Evolutionary conservation across 35 echinoderm and acorn worm species (phyloP).

Genomic region (Ptychodera flava): DNA sequence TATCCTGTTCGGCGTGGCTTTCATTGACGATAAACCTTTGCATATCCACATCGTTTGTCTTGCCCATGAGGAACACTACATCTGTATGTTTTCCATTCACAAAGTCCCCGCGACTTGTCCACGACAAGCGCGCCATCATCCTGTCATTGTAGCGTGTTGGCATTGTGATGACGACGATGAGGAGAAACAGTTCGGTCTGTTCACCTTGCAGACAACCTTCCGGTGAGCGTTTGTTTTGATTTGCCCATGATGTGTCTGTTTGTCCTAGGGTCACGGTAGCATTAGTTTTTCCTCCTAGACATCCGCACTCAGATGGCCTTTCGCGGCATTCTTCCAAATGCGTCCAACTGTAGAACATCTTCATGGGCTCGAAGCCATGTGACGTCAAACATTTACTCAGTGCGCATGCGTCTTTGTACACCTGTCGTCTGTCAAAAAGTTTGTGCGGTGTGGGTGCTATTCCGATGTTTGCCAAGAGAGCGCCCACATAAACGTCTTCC

Average conservation of each 20-base stretch:
- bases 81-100: not conserved
- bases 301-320: not conserved
- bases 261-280: not conserved
- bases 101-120: not conserved
- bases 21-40: not conserved
- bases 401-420: not conserved
- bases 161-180: not conserved
- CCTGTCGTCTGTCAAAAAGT: not conserved
- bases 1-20: not conserved
- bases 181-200: not conserved
- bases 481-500: slow-evolving; percentile 57
- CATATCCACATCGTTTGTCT: not conserved
- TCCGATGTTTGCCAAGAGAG: not conserved
- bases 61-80: not conserved
- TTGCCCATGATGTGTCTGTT: too few species aligned
- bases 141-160: not conserved
- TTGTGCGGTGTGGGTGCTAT: not conserved
- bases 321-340: not conserved
- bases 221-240: too few species aligned
- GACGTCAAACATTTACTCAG: not conserved
- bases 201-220: not conserved
- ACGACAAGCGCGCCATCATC: not conserved
- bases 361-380: not conserved
- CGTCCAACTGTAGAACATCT: not conserved
- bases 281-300: not conserved